A percentile compares a stretch with the other conserved stretches of the same genome.
These are phyloP conservation scores for Drosophila imparisetae DNA, from an alignment of 2,888 invertebrate species.

Conservation along the genomic window DNA sequence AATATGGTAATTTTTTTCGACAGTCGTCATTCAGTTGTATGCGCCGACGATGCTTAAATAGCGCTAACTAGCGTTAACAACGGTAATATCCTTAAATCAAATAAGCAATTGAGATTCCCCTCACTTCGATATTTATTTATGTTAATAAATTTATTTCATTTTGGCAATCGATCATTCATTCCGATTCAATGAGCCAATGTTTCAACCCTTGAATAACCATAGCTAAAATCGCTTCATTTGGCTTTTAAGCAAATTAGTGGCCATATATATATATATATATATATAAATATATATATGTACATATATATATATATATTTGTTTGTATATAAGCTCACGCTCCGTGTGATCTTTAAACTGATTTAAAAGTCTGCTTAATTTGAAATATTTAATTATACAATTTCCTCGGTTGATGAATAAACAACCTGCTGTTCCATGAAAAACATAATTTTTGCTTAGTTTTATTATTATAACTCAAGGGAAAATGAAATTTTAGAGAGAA, in stretches of 20 bases:
- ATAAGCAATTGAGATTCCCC: neutral
- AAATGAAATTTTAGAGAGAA: neutral
- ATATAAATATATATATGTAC: too few species aligned
- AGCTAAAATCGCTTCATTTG: neutral
- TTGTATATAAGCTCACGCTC: neutral
- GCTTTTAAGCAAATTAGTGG: neutral
- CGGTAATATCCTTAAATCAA: conserved; percentile 2
- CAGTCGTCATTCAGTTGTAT: conserved; percentile 60
- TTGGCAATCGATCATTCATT: neutral
- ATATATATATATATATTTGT: too few species aligned
- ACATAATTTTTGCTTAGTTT: neutral
- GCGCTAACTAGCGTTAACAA: conserved; percentile 43
- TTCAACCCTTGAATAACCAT: neutral
- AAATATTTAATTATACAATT: neutral
- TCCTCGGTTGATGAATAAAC: neutral
- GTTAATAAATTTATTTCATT: neutral
- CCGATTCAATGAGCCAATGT: neutral
- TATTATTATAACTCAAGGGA: neutral
- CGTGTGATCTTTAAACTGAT: neutral
- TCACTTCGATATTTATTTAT: neutral
- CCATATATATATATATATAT: too few species aligned
- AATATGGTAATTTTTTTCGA: conserved; percentile 76
- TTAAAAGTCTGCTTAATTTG: neutral
- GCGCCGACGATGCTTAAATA: conserved; percentile 36
- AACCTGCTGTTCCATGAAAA: neutral